These are phyloP conservation scores for Acanthiza pusilla DNA, from an alignment of 2,797 vertebrate species.

Conservation along the genomic window DNA sequence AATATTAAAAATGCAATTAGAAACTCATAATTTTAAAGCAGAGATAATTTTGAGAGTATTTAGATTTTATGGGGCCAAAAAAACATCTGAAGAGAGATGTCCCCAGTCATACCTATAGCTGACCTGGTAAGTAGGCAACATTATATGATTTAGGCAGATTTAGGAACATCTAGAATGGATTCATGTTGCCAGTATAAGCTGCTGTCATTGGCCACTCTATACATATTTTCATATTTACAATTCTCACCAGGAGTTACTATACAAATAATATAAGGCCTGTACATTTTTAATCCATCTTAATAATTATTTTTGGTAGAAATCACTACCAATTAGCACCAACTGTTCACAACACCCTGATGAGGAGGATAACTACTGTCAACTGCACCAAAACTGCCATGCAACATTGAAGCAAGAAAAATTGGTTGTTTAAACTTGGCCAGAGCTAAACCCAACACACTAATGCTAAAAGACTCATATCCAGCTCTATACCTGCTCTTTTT, in stretches of 20 bases:
- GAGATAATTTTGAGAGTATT: background rate
- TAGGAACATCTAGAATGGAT: background rate
- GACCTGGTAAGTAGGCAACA: background rate
- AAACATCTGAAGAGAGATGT: background rate
- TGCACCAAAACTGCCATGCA: background rate
- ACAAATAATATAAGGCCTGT: background rate
- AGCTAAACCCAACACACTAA: background rate
- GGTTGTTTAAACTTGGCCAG: background rate
- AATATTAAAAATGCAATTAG: background rate
- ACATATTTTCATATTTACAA: background rate
- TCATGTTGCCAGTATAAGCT: background rate
- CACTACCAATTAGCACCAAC: background rate
- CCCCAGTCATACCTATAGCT: background rate
- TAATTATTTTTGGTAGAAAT: background rate
- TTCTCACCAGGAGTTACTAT: background rate
- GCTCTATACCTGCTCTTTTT: background rate
- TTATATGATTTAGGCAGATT: background rate
- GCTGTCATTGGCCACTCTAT: background rate
- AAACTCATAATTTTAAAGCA: background rate
- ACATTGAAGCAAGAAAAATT: background rate
- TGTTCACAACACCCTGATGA: background rate
- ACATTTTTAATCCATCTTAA: background rate
- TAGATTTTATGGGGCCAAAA: background rate
- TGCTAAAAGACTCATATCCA: rapidly evolving
- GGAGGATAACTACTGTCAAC: background rate